Percentiles rank a stretch among this genome's conserved stretches.
These are phyloP conservation scores for Drosophila santomea DNA, from an alignment of 1,140 invertebrate genomes.

Conservation along the genomic window DNA sequence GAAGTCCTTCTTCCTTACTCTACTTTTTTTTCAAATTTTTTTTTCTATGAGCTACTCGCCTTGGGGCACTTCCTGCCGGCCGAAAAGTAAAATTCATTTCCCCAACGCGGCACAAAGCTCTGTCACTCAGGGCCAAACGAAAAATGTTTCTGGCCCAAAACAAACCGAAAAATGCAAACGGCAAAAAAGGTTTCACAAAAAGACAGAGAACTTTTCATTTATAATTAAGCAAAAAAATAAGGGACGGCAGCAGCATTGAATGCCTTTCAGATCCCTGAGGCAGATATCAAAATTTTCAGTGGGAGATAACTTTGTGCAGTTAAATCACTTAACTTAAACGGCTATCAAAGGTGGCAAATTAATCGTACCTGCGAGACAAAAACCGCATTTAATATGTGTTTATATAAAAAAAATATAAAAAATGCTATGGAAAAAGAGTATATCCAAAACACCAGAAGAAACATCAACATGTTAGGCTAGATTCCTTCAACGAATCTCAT, in stretches of 20 bases:
- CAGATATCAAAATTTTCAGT: slow-evolving; percentile 38
- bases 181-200: slow-evolving; percentile 21
- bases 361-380: neutral
- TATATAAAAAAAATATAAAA: too few relatives aligned
- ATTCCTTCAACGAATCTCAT: too few relatives aligned
- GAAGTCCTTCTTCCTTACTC: neutral
- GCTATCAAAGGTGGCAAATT: neutral
- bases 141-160: slow-evolving; percentile 55
- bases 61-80: slow-evolving; percentile 74
- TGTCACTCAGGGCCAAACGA: slow-evolving; percentile 67
- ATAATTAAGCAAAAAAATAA: slow-evolving; percentile 70
- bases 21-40: too few relatives aligned
- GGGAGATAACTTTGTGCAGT: slow-evolving; percentile 29
- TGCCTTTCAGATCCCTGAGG: slow-evolving; percentile 37
- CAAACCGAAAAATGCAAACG: slow-evolving; percentile 40
- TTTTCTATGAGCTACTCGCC: slow-evolving; percentile 24
- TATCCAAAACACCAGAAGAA: too few relatives aligned
- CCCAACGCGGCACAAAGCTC: slow-evolving; percentile 71
- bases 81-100: slow-evolving; percentile 76
- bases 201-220: slow-evolving; percentile 66
- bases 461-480: too few relatives aligned
- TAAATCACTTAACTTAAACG: neutral
- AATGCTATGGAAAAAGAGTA: too few relatives aligned
- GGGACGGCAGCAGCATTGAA: slow-evolving; percentile 30
- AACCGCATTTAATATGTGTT: too few relatives aligned